Base-by-base conservation (phyloP, 2,113 vertebrate species). In the Sylvicapra grimmia region DNA sequence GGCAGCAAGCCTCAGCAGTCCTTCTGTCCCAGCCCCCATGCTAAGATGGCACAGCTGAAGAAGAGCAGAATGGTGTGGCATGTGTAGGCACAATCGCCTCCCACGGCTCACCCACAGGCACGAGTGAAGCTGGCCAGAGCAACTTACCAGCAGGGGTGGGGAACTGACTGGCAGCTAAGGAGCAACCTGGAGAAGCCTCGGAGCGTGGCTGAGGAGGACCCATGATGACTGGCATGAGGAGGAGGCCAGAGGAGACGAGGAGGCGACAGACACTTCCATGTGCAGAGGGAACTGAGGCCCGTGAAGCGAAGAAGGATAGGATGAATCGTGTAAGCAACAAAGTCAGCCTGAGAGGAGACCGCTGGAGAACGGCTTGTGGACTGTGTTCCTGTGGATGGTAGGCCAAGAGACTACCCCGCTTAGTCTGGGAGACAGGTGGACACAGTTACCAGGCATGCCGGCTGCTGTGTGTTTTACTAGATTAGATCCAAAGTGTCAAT, bases 101-200 rank as follows among this genome's bases (percentile, higher is more conserved):
- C 27, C 12, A 9, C 0, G 2, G 29, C 23, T 25, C 12, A 16
- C 23, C 8, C 12, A 4, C 40, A 31, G 12, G 36, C 12, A 8
- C 0, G 8, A 61, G 14, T 12, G 16, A 47, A 49, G 16, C 79
- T 49, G 49, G 9, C 36, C 9, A 33, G n/a, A 65, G 25, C 6
- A 56, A 3, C 9, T 56, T 40, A 27, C 68, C 36, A 9, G 31
- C 25, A 25, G 25, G 13, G 13, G 25, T 9, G 16, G 19, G 19
- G 47, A 44, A 40, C 3, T 15, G 9, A 40, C 7, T 4, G 4
- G 47, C 31, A 54, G 63, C 14, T 65, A 65, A 21, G 36, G 5
- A 40, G 31, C 36, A 79, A 86, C 25, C 49, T 58, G 14, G 10
- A 51, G 82, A 40, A 44, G 40, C 33, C 68, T 90, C 59, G 92